phyloP scores from a whole-genome alignment of 2,797 vertebrate species.

The Myoxocephalus aenaeus region DNA sequence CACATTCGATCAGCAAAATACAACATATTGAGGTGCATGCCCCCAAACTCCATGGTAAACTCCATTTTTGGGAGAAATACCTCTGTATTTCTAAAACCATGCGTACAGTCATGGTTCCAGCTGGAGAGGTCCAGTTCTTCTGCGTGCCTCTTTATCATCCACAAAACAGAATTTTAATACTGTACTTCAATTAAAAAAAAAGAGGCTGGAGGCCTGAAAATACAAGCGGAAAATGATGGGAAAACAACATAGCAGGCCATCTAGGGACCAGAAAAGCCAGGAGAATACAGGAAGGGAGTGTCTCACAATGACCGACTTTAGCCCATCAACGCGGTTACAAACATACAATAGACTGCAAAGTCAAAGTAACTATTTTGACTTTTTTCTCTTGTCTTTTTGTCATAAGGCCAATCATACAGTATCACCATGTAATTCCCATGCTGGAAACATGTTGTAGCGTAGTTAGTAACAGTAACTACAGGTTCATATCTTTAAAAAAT shows the following conservation, averaged over 20 bases:
- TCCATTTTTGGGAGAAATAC: too few relatives aligned
- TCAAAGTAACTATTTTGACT: constrained; percentile 44
- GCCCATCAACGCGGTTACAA: constrained; percentile 9
- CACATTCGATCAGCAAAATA: too few relatives aligned
- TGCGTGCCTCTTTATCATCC: neutral
- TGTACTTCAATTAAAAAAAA: neutral
- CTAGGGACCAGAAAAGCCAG: neutral
- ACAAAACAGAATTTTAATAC: neutral
- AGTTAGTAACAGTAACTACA: neutral
- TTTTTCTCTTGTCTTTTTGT: constrained; percentile 12
- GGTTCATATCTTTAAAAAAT: neutral
- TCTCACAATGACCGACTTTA: neutral
- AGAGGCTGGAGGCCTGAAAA: neutral
- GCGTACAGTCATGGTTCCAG: neutral
- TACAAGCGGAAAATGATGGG: neutral
- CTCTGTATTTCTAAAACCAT: too few relatives aligned
- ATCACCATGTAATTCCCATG: neutral
- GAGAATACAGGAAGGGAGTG: neutral
- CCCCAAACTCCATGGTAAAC: too few relatives aligned
- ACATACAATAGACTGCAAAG: neutral
- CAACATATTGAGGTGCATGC: too few relatives aligned
- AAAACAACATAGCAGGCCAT: neutral
- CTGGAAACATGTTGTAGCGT: neutral
- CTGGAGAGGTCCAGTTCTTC: neutral
- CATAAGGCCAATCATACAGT: constrained; percentile 7